Base-by-base conservation (phyloP, 2,797 vertebrate genomes). In the Rhodeus uyekii region DNA sequence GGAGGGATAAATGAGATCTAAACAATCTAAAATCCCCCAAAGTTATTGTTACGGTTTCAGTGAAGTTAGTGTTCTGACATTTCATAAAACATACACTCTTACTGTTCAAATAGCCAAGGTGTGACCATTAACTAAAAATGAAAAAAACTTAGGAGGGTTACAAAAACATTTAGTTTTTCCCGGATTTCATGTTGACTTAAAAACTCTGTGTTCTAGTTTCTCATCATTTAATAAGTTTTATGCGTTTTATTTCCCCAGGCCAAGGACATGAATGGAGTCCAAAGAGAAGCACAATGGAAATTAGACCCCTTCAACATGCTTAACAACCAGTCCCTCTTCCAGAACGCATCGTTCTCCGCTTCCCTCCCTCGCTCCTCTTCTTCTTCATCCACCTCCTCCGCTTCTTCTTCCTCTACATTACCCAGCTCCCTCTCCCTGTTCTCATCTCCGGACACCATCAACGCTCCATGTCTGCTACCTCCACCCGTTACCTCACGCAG, bases 251-350 rank as follows among this genome's bases (percentile, higher is more conserved):
- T 44, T 87, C 61, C 24, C 29, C 90, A 96, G 94, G 88, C 86
- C 27, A 96, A 94, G 24, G 95, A 94, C 89, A 86, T 93, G 7
- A 90, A 94, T 0, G 87, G 93, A 89, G 81, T 95, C 89, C 94
- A 91, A 89, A 93, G 87, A 90, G 95, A 96, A 92, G 93, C 94
- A 91, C 94, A 95, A 87, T 93, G 94, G 89, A 95, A 93, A 90
- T 95, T 86, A 55, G 92, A 96, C 92, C 95, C 95, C 88, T 96
- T 97, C 68, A 92, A 95, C 91, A 91, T 93, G 22, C 90, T 97
- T 80, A 94, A 93, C 91, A 93, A 90, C 63, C 94, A 92, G 76
- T 93, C 95, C 90, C 92, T 96, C 92, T 94, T 90, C 86, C 2
- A 93, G 85, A 91, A 88, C 80, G 88, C 89, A 65, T 93, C 90